Evolutionary conservation across 2,113 vertebrate genomes (phyloP).

Genomic region (Pampusana beccarii): DNA sequence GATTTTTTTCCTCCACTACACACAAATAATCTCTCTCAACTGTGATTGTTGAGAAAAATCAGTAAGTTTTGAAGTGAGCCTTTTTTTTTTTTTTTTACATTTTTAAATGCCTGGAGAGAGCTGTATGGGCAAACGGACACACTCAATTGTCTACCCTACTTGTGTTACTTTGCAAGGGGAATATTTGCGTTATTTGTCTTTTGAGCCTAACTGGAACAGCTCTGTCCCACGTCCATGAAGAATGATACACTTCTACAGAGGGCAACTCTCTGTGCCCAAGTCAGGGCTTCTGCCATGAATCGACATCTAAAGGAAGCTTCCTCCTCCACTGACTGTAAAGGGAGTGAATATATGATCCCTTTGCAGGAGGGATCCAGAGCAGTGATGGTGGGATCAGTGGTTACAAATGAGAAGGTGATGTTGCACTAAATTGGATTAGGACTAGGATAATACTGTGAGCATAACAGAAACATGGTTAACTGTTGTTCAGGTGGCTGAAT

Average conservation of each 20-base stretch:
- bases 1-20: neutral
- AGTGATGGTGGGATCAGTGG: neutral
- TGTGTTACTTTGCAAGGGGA: neutral
- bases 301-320: neutral
- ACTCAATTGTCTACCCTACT: neutral
- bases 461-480: neutral
- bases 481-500: neutral
- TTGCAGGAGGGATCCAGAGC: neutral
- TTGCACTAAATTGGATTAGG: neutral
- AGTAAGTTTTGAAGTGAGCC: neutral
- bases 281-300: neutral
- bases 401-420: neutral
- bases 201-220: neutral
- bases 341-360: neutral
- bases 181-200: neutral
- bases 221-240: fast-evolving
- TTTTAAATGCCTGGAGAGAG: neutral
- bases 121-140: neutral
- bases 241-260: neutral
- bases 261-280: neutral
- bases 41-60: neutral
- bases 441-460: neutral
- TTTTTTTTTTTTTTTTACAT: neutral
- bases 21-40: neutral
- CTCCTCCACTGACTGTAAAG: neutral